A percentile compares a stretch with the other conserved stretches of the same genome.
Conservation (phyloP, 2,888 invertebrate genomes). For the Myopa testacea region DNA sequence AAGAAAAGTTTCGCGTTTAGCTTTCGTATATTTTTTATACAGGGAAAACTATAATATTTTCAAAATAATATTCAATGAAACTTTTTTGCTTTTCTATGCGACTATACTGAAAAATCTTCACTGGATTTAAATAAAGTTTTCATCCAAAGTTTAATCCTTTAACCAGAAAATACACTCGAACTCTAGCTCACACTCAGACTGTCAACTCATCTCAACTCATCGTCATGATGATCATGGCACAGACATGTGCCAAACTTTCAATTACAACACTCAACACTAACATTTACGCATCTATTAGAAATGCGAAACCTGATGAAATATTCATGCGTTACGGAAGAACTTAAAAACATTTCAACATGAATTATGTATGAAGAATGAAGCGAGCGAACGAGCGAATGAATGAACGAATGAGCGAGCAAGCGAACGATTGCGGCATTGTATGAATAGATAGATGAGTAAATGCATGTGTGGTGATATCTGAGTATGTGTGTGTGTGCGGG, state of each 20-base stretch:
- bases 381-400: background rate
- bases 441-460: background rate
- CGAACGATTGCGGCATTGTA: background rate
- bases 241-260: constrained; percentile 35
- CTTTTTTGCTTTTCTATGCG: too few relatives aligned
- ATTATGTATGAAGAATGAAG: constrained; percentile 30
- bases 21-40: too few relatives aligned
- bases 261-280: constrained; percentile 36
- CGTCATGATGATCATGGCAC: background rate
- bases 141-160: too few relatives aligned
- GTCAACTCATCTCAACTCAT: background rate
- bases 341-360: constrained; percentile 34
- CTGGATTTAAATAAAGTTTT: too few relatives aligned
- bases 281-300: constrained; percentile 36
- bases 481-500: constrained; percentile 27
- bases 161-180: background rate
- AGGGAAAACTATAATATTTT: too few relatives aligned
- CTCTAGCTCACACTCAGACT: background rate
- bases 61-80: too few relatives aligned
- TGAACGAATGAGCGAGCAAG: background rate
- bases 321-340: constrained; percentile 31
- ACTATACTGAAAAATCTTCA: too few relatives aligned
- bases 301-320: constrained; percentile 31
- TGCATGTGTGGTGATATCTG: background rate
- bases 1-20: too few relatives aligned